phyloP scores from a whole-genome alignment of 2,888 invertebrate genomes.

The Pediacus dermestoides region DNA sequence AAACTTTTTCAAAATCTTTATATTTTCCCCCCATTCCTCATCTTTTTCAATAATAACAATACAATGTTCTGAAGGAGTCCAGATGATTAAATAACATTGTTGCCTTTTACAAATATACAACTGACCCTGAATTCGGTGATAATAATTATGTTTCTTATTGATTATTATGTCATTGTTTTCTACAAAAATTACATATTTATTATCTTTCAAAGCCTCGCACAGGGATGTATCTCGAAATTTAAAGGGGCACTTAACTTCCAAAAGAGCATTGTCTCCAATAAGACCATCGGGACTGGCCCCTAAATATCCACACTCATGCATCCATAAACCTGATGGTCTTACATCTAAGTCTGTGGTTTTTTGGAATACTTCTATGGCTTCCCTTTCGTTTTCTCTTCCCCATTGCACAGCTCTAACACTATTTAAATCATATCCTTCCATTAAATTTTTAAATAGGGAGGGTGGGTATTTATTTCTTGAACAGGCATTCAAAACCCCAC shows the following conservation, averaged over 20 bases:
- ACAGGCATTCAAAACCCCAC: constrained; percentile 1
- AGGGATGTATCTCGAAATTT: constrained; percentile 5
- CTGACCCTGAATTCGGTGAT: constrained; percentile 14
- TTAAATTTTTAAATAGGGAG: constrained; percentile 2
- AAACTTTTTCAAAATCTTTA: background rate
- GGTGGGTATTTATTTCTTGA: constrained; percentile 4
- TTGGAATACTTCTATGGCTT: background rate
- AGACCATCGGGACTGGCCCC: too few relatives aligned
- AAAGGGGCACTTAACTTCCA: too few relatives aligned
- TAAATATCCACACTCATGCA: constrained; percentile 1
- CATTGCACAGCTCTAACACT: background rate
- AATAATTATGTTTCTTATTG: constrained; percentile 10
- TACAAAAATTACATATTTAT: constrained; percentile 5
- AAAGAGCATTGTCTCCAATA: too few relatives aligned
- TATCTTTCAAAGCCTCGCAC: too few relatives aligned
- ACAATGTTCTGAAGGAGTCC: too few relatives aligned
- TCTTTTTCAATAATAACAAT: constrained; percentile 1
- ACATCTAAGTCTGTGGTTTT: background rate
- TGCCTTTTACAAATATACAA: constrained; percentile 5
- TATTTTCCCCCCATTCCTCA: background rate
- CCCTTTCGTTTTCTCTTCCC: background rate
- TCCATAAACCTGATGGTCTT: background rate
- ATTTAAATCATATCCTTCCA: constrained; percentile 3
- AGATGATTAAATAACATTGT: constrained; percentile 8
- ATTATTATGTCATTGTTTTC: constrained; percentile 1